phyloP scores from a whole-genome alignment of 2,797 vertebrate species.

The Australoheros facetus region DNA sequence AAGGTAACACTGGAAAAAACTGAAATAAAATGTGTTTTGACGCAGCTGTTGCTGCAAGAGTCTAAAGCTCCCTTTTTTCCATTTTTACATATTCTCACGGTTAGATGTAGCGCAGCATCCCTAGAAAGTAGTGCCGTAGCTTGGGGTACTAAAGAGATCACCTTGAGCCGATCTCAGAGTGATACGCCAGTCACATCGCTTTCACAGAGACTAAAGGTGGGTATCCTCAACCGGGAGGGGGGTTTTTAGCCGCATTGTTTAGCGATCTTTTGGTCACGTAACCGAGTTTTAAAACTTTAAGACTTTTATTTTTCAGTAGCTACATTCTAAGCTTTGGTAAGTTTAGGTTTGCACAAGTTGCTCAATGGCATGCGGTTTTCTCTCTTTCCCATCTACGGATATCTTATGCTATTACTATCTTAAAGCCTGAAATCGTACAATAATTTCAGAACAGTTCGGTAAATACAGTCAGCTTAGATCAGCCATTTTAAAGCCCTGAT shows the following conservation, averaged over 20 bases:
- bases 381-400: neutral
- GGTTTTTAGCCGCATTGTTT: neutral
- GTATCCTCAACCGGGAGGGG: slow-evolving; percentile 6
- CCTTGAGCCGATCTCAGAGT: slow-evolving; percentile 69
- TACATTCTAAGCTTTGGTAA: slow-evolving; percentile 17
- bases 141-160: slow-evolving; percentile 62
- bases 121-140: slow-evolving; percentile 74
- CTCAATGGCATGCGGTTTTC: neutral
- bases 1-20: rapidly evolving
- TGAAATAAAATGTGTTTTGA: neutral
- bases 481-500: neutral
- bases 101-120: slow-evolving; percentile 69
- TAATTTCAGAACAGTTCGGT: rapidly evolving
- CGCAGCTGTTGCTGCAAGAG: rapidly evolving
- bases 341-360: neutral
- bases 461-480: neutral
- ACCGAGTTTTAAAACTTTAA: neutral
- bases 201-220: slow-evolving; percentile 51
- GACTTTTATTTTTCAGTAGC: neutral
- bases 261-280: neutral
- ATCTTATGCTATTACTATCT: neutral
- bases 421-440: neutral
- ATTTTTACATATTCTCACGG: slow-evolving; percentile 48
- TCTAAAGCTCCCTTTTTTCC: rapidly evolving
- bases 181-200: slow-evolving; percentile 42